These are phyloP conservation scores for Blennius ocellaris DNA, from an alignment of 2,113 vertebrate genomes.

Conservation along the genomic window DNA sequence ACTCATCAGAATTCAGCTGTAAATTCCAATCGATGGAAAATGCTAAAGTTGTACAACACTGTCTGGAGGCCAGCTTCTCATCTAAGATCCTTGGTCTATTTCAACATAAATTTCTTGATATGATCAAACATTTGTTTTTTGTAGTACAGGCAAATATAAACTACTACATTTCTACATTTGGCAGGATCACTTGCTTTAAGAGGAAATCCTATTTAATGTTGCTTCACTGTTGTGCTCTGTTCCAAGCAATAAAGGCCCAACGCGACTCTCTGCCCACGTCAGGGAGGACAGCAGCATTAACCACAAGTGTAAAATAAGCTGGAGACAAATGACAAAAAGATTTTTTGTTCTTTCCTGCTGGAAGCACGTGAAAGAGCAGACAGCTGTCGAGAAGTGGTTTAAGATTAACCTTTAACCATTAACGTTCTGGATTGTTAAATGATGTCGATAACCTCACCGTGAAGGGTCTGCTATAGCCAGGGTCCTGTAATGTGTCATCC, in stretches of 20 bases:
- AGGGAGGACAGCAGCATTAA: background rate
- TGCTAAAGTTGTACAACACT: too few relatives aligned
- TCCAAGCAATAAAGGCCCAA: background rate
- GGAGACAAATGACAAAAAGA: background rate
- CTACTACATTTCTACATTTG: too few relatives aligned
- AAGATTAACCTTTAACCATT: constrained; percentile 32
- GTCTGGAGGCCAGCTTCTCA: too few relatives aligned
- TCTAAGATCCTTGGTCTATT: too few relatives aligned
- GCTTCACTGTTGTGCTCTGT: background rate
- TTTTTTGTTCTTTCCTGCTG: background rate
- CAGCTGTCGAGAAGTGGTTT: constrained; percentile 11
- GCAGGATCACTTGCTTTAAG: too few relatives aligned
- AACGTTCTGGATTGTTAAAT: constrained; percentile 32
- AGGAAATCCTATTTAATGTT: too few relatives aligned
- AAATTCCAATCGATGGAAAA: too few relatives aligned
- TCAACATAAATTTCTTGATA: too few relatives aligned
- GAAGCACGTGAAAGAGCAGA: constrained; percentile 16
- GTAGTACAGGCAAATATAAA: too few relatives aligned
- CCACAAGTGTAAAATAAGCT: background rate
- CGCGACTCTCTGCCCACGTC: background rate
- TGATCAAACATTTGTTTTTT: too few relatives aligned
- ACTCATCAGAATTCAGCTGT: too few relatives aligned
- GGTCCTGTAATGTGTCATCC: constrained; percentile 34
- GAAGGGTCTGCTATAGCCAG: constrained; percentile 51
- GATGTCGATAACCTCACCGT: constrained; percentile 21